Evolutionary conservation across 2,888 invertebrate genomes (phyloP).

Genomic region (Harpagoxenus sublaevis): DNA sequence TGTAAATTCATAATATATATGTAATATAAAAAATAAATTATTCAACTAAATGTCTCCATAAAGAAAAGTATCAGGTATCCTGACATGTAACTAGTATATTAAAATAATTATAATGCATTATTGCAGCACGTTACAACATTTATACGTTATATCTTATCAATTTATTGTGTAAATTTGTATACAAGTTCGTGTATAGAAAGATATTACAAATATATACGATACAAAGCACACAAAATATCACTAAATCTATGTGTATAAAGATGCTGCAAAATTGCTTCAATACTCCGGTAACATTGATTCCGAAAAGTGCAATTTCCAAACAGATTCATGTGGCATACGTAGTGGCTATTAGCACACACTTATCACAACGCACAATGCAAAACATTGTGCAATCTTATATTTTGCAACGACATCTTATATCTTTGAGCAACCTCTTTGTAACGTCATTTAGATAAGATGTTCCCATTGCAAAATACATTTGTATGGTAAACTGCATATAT

Average conservation of each 20-base stretch:
- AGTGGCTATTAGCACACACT: constrained; percentile 51
- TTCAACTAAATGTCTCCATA: neutral
- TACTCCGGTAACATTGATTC: constrained; percentile 41
- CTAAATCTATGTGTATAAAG: constrained; percentile 60
- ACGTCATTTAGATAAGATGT: constrained; percentile 45
- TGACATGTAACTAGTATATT: neutral
- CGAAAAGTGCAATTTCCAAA: constrained; percentile 41
- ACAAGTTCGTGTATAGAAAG: constrained; percentile 68
- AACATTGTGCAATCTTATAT: constrained; percentile 57
- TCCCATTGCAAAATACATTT: constrained; percentile 21
- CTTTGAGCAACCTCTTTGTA: constrained; percentile 68
- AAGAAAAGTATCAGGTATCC: neutral
- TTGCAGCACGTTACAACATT: neutral
- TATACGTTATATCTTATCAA: neutral
- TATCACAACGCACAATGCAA: constrained; percentile 70
- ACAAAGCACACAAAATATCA: constrained; percentile 60
- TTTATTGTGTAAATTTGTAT: constrained; percentile 68
- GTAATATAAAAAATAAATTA: constrained; percentile 9
- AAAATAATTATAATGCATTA: neutral
- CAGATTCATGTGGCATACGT: constrained; percentile 48
- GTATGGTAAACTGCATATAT: constrained; percentile 33
- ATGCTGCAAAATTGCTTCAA: constrained; percentile 61
- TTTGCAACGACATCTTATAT: constrained; percentile 57
- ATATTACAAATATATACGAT: constrained; percentile 64
- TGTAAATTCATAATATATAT: neutral